These are phyloP conservation scores for Tauraco hartlaubi DNA, from an alignment of 2,797 vertebrate species.

Conservation along the genomic window DNA sequence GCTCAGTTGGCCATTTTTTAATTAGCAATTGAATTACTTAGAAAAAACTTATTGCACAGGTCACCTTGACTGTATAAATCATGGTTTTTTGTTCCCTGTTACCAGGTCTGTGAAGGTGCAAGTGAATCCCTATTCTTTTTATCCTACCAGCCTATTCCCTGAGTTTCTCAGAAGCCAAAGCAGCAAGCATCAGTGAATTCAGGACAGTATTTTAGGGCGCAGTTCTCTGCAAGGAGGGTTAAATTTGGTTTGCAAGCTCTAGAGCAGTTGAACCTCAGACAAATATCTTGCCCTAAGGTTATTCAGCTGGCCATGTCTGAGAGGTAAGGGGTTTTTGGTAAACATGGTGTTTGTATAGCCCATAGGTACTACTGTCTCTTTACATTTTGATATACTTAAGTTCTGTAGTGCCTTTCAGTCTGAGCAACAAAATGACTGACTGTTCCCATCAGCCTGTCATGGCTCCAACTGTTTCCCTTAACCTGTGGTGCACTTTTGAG, in stretches of 20 bases:
- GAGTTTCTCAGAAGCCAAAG: neutral
- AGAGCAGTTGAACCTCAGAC: neutral
- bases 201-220: neutral
- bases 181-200: neutral
- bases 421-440: constrained; percentile 20
- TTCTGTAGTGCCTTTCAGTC: constrained; percentile 4
- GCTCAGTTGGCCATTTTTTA: neutral
- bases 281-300: neutral
- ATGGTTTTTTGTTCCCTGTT: neutral
- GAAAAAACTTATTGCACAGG: neutral
- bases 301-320: neutral
- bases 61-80: neutral
- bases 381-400: constrained; percentile 15
- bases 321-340: neutral
- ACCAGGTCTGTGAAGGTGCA: neutral
- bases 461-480: neutral
- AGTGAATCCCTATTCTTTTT: neutral
- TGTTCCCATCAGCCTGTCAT: constrained; percentile 11
- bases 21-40: neutral
- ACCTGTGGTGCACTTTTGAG: neutral
- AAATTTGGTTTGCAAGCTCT: neutral
- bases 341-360: neutral
- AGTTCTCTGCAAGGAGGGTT: neutral
- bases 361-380: constrained; percentile 3
- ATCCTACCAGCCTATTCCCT: neutral